Evolutionary conservation across 1,140 invertebrate species (phyloP).

Genomic region (Hyposmocoma kahamanoa): DNA sequence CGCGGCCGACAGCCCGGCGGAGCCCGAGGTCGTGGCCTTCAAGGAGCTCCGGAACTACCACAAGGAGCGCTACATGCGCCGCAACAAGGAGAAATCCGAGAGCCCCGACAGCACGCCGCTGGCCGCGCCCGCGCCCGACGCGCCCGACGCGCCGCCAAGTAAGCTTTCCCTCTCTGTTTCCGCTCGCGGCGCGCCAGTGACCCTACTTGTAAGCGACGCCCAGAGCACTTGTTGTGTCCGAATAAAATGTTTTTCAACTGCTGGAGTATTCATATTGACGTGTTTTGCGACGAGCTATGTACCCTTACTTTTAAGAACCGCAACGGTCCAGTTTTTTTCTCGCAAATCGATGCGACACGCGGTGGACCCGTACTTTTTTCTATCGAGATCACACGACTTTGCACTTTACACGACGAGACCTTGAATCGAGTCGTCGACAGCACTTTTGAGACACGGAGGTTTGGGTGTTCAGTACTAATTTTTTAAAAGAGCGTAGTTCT

Average conservation of each 20-base stretch:
- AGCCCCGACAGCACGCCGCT: slow-evolving; percentile 59
- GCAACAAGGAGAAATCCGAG: slow-evolving; percentile 75
- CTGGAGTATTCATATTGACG: slow-evolving; percentile 59
- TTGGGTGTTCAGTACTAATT: too few relatives aligned
- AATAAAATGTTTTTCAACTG: slow-evolving; percentile 63
- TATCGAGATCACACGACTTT: too few relatives aligned
- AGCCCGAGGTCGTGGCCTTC: slow-evolving; percentile 61
- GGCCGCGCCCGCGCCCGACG: slow-evolving; percentile 9
- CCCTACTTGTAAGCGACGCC: slow-evolving; percentile 43
- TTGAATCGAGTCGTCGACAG: too few relatives aligned
- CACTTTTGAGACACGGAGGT: background rate
- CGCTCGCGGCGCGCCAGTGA: slow-evolving; percentile 35
- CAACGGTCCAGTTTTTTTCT: too few relatives aligned
- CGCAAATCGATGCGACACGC: too few relatives aligned
- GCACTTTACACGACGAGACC: too few relatives aligned
- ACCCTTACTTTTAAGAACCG: slow-evolving; percentile 36
- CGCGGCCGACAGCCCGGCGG: slow-evolving; percentile 20
- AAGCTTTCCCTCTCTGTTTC: slow-evolving; percentile 51
- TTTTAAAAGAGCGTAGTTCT: slow-evolving; percentile 8
- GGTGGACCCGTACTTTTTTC: too few relatives aligned
- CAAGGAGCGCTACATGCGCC: slow-evolving; percentile 78
- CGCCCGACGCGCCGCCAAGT: slow-evolving; percentile 43
- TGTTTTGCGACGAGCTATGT: slow-evolving; percentile 30
- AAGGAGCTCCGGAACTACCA: slow-evolving; percentile 76
- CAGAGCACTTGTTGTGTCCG: slow-evolving; percentile 38